These are phyloP conservation scores for Columba janthina DNA, from an alignment of 2,113 vertebrate genomes.

Conservation along the genomic window DNA sequence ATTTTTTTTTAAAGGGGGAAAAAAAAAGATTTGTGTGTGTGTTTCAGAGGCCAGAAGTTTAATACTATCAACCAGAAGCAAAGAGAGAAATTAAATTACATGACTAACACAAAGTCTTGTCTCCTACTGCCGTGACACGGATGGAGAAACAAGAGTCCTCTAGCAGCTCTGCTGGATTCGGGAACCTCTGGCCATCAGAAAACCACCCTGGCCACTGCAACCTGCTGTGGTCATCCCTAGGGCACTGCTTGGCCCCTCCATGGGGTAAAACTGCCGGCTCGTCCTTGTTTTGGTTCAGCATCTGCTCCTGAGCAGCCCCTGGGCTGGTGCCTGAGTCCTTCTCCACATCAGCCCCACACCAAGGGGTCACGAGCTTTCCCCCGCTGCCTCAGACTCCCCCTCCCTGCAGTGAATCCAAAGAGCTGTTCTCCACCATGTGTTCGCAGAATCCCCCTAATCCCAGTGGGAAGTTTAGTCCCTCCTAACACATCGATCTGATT, in stretches of 20 bases:
- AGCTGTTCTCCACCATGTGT: neutral
- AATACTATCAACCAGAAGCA: conserved; percentile 60
- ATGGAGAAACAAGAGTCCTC: neutral
- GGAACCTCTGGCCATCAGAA: neutral
- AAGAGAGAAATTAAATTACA: conserved; percentile 70
- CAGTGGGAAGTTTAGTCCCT: fast-evolving
- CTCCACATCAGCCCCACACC: neutral
- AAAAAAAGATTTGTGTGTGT: conserved; percentile 36
- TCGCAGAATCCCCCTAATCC: neutral
- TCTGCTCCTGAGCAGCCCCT: fast-evolving
- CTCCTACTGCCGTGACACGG: conserved; percentile 3
- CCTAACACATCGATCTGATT: neutral
- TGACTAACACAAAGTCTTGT: neutral
- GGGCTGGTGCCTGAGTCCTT: neutral
- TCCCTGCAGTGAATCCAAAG: neutral
- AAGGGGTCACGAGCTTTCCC: fast-evolving
- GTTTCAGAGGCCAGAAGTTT: conserved; percentile 58
- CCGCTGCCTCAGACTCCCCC: neutral
- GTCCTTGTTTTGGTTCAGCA: neutral
- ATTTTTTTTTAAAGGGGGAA: neutral
- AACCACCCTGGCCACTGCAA: fast-evolving
- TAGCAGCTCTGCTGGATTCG: neutral
- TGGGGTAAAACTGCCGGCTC: fast-evolving
- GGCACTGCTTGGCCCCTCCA: neutral
- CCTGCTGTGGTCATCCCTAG: neutral